Conservation (phyloP, 2,888 invertebrate genomes). For the Sarcophaga carnaria region DNA sequence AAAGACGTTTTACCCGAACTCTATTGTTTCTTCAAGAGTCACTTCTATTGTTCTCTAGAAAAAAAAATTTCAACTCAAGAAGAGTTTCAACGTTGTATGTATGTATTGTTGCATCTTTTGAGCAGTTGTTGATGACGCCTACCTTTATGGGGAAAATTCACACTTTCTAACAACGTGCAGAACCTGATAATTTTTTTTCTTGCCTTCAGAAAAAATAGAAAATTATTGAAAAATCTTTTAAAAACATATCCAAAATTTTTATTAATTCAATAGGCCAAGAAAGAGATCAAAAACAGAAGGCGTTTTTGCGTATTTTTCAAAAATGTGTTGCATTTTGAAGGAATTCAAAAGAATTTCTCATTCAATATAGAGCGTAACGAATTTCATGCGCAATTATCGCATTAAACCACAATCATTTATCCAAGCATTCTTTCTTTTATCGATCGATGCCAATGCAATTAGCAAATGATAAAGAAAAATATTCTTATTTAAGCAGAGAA, state of each 20-base stretch:
- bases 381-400: neutral
- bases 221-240: neutral
- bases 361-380: neutral
- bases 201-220: neutral
- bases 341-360: neutral
- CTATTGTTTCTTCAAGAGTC: too few species aligned
- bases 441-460: too few species aligned
- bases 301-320: neutral
- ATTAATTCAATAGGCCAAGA: neutral
- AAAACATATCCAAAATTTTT: neutral
- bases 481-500: too few species aligned
- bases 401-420: neutral
- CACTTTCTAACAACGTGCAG: slow-evolving; percentile 37
- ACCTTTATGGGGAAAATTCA: slow-evolving; percentile 52
- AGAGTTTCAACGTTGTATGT: too few species aligned
- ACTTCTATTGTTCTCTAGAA: neutral
- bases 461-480: too few species aligned
- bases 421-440: too few species aligned
- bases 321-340: neutral
- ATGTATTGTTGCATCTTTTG: slow-evolving; percentile 32
- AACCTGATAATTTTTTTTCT: too few species aligned
- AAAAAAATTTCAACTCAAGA: neutral
- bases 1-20: neutral
- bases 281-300: neutral
- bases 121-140: slow-evolving; percentile 62